Percentiles rank a stretch among this genome's conserved stretches.
These are phyloP conservation scores for Echinometra lucunter DNA, from an alignment of 53 echinoderm and acorn worm species.

Conservation along the genomic window DNA sequence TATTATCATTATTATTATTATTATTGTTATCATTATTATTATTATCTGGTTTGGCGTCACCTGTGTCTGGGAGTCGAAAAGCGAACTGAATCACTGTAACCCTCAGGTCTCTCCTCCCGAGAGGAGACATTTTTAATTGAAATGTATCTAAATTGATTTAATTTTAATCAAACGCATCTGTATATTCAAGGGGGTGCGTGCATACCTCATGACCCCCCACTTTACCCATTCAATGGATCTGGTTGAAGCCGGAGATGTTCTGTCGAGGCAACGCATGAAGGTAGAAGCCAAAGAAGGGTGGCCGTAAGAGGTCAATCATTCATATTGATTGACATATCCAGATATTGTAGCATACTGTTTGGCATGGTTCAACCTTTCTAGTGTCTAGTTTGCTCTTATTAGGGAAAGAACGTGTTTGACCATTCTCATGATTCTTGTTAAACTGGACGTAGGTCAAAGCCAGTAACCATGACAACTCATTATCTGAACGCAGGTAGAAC, in stretches of 20 bases:
- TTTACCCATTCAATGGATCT: neutral
- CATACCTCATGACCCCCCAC: too few species aligned
- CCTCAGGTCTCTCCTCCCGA: too few species aligned
- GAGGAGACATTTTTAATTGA: too few species aligned
- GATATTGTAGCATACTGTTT: neutral
- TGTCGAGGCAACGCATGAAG: neutral
- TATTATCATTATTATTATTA: too few species aligned
- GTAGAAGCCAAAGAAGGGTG: neutral
- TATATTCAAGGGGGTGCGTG: too few species aligned
- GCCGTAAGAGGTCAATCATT: slow-evolving; percentile 24
- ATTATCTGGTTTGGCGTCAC: too few species aligned
- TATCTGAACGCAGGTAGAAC: neutral
- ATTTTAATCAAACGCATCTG: too few species aligned
- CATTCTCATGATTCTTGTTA: too few species aligned
- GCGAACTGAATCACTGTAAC: too few species aligned
- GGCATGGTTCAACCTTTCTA: neutral
- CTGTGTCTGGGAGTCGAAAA: too few species aligned
- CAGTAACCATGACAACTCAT: neutral
- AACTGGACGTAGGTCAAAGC: neutral
- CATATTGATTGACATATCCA: slow-evolving; percentile 7
- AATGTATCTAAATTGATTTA: neutral
- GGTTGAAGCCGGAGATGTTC: neutral
- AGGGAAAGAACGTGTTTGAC: neutral
- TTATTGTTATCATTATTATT: too few species aligned
- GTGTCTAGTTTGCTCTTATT: slow-evolving; percentile 20